phyloP scores from a whole-genome alignment of 2,113 vertebrate genomes.

The Mus musculus region DNA sequence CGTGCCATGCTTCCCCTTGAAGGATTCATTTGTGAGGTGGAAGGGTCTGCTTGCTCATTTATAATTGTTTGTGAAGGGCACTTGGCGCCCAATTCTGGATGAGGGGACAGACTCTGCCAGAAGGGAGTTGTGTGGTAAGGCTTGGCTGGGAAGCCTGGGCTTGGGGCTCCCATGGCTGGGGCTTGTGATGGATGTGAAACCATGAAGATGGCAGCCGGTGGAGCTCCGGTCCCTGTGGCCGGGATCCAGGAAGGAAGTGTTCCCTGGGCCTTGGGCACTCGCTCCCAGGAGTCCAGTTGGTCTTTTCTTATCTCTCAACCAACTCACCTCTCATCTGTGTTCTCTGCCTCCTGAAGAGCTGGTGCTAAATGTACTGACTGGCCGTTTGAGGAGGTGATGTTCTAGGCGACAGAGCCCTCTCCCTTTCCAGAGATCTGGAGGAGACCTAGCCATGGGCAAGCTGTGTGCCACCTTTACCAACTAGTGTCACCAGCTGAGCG shows the following conservation, averaged over 20 bases:
- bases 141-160: neutral
- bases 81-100: neutral
- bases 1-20: accelerated
- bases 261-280: neutral
- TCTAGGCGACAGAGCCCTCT: neutral
- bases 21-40: neutral
- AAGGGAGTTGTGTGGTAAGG: neutral
- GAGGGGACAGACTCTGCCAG: neutral
- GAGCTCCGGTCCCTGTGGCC: neutral
- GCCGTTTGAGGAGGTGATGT: neutral
- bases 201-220: neutral
- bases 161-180: neutral
- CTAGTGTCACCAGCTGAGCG: neutral
- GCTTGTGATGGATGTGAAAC: neutral
- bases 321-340: neutral
- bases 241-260: neutral
- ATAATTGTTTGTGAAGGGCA: neutral
- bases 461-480: neutral
- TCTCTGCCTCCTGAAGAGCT: neutral
- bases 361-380: neutral
- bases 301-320: neutral
- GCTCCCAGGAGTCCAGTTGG: neutral
- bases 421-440: neutral
- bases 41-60: neutral
- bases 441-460: neutral